phyloP scores from a whole-genome alignment of 2,797 vertebrate species.

The Coendou prehensilis region DNA sequence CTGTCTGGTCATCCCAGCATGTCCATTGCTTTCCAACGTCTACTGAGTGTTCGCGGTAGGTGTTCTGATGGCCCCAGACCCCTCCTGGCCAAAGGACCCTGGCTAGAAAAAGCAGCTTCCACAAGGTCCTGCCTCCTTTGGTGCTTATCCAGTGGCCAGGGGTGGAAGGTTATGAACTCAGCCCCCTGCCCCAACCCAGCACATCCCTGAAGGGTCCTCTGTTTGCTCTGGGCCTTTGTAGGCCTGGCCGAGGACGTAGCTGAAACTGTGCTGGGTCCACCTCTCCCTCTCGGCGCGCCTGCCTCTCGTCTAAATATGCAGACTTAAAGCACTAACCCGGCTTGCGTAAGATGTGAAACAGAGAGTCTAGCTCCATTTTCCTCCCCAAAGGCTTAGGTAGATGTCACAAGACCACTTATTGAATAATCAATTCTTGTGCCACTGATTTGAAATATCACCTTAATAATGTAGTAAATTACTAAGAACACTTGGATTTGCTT shows the following conservation, averaged over 20 bases:
- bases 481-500: background rate
- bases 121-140: too few species aligned
- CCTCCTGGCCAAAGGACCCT: background rate
- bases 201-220: background rate
- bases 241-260: rapidly evolving
- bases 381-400: background rate
- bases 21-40: background rate
- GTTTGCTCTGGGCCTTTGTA: background rate
- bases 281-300: background rate
- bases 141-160: background rate
- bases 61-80: rapidly evolving
- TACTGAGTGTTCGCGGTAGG: rapidly evolving
- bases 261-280: rapidly evolving
- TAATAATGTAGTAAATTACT: background rate
- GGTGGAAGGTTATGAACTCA: rapidly evolving
- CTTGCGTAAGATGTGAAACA: background rate
- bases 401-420: background rate
- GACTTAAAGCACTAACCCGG: too few species aligned
- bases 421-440: background rate
- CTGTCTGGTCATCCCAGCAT: background rate
- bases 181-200: too few species aligned
- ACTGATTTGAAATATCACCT: slow-evolving; percentile 31
- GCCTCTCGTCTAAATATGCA: background rate
- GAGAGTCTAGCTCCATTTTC: background rate
- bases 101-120: background rate